phyloP scores from a whole-genome alignment of 2,797 vertebrate species.

The Silurus aristotelis region DNA sequence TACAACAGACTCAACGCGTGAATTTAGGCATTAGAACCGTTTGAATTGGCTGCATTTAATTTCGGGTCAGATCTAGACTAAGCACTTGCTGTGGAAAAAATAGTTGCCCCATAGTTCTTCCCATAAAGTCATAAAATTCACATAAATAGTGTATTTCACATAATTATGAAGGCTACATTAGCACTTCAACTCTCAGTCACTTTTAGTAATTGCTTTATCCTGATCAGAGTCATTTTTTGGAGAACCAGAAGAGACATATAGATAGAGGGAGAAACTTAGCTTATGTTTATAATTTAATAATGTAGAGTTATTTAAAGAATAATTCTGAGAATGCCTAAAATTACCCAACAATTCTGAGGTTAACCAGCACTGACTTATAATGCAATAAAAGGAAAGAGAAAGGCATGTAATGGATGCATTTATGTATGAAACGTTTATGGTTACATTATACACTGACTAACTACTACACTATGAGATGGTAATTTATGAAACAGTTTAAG shows the following conservation, averaged over 20 bases:
- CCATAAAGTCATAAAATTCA: not conserved
- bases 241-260: not conserved
- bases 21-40: not conserved
- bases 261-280: not conserved
- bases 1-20: conserved; percentile 23
- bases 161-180: conserved; percentile 1
- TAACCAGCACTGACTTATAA: not conserved
- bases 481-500: not conserved
- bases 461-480: not conserved
- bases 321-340: not conserved
- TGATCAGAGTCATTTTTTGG: too few relatives aligned
- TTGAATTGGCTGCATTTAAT: not conserved
- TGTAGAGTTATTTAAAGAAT: not conserved
- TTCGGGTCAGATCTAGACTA: not conserved
- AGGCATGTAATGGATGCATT: not conserved
- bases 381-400: not conserved
- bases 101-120: too few relatives aligned
- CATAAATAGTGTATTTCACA: not conserved
- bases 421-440: not conserved
- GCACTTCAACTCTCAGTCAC: too few relatives aligned
- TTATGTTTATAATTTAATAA: not conserved
- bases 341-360: not conserved
- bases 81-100: not conserved
- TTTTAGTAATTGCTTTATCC: too few relatives aligned
- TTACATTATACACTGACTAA: not conserved